phyloP scores from a whole-genome alignment of 2,113 vertebrate species.

The Etheostoma cragini region DNA sequence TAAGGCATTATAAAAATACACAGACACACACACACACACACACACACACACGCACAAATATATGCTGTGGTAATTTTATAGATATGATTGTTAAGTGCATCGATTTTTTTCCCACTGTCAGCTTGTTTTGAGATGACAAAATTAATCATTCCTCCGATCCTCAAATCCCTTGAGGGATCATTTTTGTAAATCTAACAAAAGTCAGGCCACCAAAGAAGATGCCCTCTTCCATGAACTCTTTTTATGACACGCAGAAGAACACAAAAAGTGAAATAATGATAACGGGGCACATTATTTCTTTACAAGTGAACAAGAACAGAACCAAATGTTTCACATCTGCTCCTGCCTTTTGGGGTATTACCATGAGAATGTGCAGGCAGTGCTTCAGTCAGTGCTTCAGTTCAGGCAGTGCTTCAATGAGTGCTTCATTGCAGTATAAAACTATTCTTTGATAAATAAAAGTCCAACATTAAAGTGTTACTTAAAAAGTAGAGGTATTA shows the following conservation, averaged over 20 bases:
- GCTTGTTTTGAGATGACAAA: neutral
- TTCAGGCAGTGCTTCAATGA: no score
- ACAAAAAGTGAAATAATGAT: constrained; percentile 77
- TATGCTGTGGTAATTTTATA: neutral
- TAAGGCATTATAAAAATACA: neutral
- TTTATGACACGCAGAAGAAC: constrained; percentile 74
- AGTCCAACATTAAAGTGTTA: neutral
- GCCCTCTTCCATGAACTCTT: constrained; percentile 76
- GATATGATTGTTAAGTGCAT: constrained; percentile 6
- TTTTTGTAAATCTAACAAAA: constrained; percentile 28
- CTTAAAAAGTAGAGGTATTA: neutral
- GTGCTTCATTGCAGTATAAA: neutral
- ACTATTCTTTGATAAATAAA: neutral
- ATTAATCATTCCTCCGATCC: constrained; percentile 11
- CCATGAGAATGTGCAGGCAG: constrained; percentile 91
- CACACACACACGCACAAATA: no score
- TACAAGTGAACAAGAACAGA: constrained; percentile 94
- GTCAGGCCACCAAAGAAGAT: constrained; percentile 88
- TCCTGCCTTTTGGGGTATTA: constrained; percentile 86
- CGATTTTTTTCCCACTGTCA: neutral
- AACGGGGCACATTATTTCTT: constrained; percentile 90
- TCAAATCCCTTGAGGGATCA: neutral
- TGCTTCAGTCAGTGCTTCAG: no score
- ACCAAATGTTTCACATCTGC: constrained; percentile 98
- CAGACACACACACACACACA: constrained; percentile 4